Evolutionary conservation across 2,888 invertebrate genomes (phyloP), one percentile per base, ranked within the genome.

Genomic region (Ophion ventricosus): DNA sequence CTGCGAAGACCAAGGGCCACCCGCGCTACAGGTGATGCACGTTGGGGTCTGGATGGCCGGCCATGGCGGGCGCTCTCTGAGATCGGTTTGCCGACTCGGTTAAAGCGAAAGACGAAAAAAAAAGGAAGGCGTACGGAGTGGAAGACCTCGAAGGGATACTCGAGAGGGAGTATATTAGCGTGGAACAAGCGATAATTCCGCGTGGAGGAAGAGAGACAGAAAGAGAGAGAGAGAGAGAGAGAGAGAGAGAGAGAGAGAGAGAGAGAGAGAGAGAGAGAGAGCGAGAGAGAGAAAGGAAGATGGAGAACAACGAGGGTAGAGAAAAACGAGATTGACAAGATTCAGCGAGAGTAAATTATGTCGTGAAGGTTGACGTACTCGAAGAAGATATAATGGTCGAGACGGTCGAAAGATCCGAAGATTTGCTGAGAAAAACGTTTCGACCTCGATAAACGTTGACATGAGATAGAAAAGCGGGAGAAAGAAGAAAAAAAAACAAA

Each of bases 121-220:
- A 59, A 64, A 49, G 11, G n/a, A 57, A 70, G 61, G 25, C 43
- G 10, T 14, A 25, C 54, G 64, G 88, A 89, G 86, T 90, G 88
- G 88, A 88, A 89, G 90, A 88, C 88, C 88, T 90, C 88, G 87
- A 84, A 82, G 80, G 84, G 84, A 76, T 82, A 75, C 61, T 29
- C 87, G 83, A 81, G 83, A 85, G 72, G 78, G 84, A 81, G 66
- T 59, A 82, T 80, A 81, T 86, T 75, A 76, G 75, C 70, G 61
- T 23, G 61, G 59, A 72, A 66, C 72, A 40, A 67, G 64, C 80
- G 76, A 82, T 81, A 76, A 83, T 81, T 84, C 73, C 70, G 85
- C 67, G 79, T 74, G 67, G 57, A 67, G 66, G 61, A n/a, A 63
- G 80, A 67, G 80, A 61, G 61, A 59, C 35, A 63, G 76, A 63